Evolutionary conservation across 2,888 invertebrate species (phyloP).

Genomic region (Galeruca laticollis): DNA sequence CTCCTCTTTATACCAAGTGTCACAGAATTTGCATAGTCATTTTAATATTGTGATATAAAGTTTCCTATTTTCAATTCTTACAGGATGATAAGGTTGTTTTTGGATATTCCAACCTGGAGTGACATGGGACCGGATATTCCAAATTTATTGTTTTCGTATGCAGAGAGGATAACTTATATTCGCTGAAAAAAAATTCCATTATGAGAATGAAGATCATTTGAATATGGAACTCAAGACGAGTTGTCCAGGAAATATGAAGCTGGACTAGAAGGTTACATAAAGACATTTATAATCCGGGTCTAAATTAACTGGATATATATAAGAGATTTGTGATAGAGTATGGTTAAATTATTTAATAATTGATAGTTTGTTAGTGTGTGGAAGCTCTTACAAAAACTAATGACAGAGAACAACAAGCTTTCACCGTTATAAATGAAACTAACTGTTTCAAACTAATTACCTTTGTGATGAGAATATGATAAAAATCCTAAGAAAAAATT

Average conservation of each 20-base stretch:
- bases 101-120: constrained; percentile 24
- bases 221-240: constrained; percentile 20
- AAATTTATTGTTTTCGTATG: constrained; percentile 40
- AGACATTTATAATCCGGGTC: neutral
- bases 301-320: too few species aligned
- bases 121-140: constrained; percentile 31
- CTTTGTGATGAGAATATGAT: too few species aligned
- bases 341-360: too few species aligned
- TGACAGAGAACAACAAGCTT: too few species aligned
- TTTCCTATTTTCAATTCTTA: constrained; percentile 45
- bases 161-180: constrained; percentile 28
- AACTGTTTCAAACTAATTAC: too few species aligned
- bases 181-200: constrained; percentile 30
- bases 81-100: constrained; percentile 39
- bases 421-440: too few species aligned
- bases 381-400: too few species aligned
- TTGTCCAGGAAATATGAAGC: constrained; percentile 16
- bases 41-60: constrained; percentile 47
- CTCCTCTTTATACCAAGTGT: constrained; percentile 46
- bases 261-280: constrained; percentile 19
- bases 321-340: too few species aligned
- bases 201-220: constrained; percentile 30
- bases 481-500: too few species aligned
- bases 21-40: constrained; percentile 48
- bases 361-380: too few species aligned